Conservation (phyloP, 2,888 invertebrate genomes). For the Operophtera brumata region DNA sequence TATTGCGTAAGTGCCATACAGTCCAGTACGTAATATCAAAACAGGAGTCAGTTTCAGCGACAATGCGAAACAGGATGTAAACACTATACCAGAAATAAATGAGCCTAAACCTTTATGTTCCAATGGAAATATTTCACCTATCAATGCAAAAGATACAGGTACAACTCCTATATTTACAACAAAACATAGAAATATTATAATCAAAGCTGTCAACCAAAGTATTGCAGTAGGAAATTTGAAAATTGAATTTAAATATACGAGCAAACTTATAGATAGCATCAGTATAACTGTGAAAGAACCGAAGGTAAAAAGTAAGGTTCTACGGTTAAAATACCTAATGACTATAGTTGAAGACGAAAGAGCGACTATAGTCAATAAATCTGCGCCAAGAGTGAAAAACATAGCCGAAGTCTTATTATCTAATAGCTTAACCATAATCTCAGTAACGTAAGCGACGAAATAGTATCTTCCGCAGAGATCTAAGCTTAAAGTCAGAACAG, state of each 20-base stretch:
- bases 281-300: conserved; percentile 35
- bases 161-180: conserved; percentile 40
- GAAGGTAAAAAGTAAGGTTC: conserved; percentile 41
- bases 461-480: conserved; percentile 48
- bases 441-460: conserved; percentile 41
- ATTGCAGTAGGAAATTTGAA: conserved; percentile 15
- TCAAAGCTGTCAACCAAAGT: conserved; percentile 39
- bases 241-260: conserved; percentile 35
- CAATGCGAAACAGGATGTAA: conserved; percentile 40
- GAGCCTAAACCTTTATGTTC: conserved; percentile 45
- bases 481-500: conserved; percentile 39
- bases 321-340: conserved; percentile 40
- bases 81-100: conserved; percentile 40
- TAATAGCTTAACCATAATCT: conserved; percentile 45
- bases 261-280: conserved; percentile 40
- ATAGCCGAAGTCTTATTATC: conserved; percentile 38
- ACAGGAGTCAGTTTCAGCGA: conserved; percentile 45
- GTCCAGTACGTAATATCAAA: conserved; percentile 40
- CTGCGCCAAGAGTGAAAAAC: conserved; percentile 45
- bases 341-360: conserved; percentile 37
- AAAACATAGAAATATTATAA: conserved; percentile 42
- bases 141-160: conserved; percentile 41
- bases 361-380: conserved; percentile 39
- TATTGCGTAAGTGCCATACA: conserved; percentile 42
- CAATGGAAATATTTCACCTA: conserved; percentile 50